phyloP scores from a whole-genome alignment of 2,888 invertebrate genomes.

The Hirtodrosophila alboralis region DNA sequence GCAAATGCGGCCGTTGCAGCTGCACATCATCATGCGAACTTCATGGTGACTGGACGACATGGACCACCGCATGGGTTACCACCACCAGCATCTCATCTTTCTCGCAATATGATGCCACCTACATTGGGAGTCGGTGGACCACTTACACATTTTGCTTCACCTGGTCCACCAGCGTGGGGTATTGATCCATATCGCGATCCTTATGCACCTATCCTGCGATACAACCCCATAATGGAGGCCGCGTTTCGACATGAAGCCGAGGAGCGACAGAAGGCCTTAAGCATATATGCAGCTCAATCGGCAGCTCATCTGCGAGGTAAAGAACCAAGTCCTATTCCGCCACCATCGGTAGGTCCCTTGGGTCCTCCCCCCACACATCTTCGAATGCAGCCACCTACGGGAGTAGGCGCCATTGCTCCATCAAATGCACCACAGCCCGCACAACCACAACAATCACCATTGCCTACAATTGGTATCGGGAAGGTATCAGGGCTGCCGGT shows the following conservation, averaged over 20 bases:
- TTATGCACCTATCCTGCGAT: slow-evolving; percentile 88
- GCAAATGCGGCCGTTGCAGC: slow-evolving; percentile 82
- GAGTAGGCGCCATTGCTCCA: slow-evolving; percentile 27
- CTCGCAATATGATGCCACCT: slow-evolving; percentile 85
- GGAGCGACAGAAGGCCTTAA: slow-evolving; percentile 90
- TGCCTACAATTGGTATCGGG: slow-evolving; percentile 36
- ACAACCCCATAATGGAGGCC: slow-evolving; percentile 91
- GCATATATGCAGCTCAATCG: slow-evolving; percentile 88
- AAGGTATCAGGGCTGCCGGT: slow-evolving; percentile 35
- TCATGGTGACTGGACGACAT: slow-evolving; percentile 84
- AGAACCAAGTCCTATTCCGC: slow-evolving; percentile 84
- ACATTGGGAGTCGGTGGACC: slow-evolving; percentile 84
- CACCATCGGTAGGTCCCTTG: slow-evolving; percentile 75
- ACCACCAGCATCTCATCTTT: slow-evolving; percentile 85
- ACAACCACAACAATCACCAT: slow-evolving; percentile 39
- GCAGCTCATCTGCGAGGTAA: slow-evolving; percentile 83
- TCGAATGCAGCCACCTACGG: slow-evolving; percentile 76
- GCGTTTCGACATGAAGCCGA: slow-evolving; percentile 91
- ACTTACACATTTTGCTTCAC: slow-evolving; percentile 86
- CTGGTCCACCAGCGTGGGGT: slow-evolving; percentile 86
- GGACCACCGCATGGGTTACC: slow-evolving; percentile 83
- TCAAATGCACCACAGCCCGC: slow-evolving; percentile 26
- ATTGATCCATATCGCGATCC: slow-evolving; percentile 88
- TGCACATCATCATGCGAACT: slow-evolving; percentile 84
- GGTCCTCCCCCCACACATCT: slow-evolving; percentile 81